A percentile compares a stretch with the other conserved stretches of the same genome.
Evolutionary conservation across 1,140 invertebrate species (phyloP).

Genomic region (Drosophila kikkawai): DNA sequence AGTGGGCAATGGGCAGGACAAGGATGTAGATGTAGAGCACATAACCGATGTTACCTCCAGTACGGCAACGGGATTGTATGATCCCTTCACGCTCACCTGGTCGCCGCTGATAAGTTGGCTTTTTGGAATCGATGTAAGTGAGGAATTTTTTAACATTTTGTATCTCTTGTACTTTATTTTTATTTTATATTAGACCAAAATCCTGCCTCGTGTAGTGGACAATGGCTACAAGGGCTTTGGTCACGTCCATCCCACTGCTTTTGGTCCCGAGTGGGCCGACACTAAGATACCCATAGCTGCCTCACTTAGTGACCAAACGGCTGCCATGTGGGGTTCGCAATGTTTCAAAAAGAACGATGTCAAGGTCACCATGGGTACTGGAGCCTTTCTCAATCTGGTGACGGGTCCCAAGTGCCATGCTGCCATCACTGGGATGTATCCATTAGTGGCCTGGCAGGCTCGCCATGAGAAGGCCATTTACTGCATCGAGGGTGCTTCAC

Average conservation of each 20-base stretch:
- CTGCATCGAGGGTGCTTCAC: slow-evolving; percentile 93
- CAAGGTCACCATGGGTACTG: slow-evolving; percentile 96
- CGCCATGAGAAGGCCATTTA: slow-evolving; percentile 87
- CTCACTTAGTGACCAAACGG: slow-evolving; percentile 92
- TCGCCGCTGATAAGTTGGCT: slow-evolving; percentile 75
- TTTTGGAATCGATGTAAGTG: slow-evolving; percentile 89
- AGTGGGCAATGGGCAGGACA: slow-evolving; percentile 51
- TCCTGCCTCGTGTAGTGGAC: slow-evolving; percentile 93
- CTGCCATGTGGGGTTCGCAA: slow-evolving; percentile 96
- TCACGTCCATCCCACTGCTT: slow-evolving; percentile 87
- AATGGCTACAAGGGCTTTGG: slow-evolving; percentile 91
- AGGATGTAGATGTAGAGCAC: slow-evolving; percentile 86
- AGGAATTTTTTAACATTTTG: slow-evolving; percentile 57
- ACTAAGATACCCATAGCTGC: slow-evolving; percentile 89
- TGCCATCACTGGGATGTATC: slow-evolving; percentile 93
- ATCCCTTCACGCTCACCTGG: slow-evolving; percentile 96
- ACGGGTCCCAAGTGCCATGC: slow-evolving; percentile 92
- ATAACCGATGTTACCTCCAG: slow-evolving; percentile 95
- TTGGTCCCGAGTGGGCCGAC: slow-evolving; percentile 87
- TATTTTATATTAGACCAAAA: slow-evolving; percentile 86
- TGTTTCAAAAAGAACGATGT: slow-evolving; percentile 93
- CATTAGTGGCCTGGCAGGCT: slow-evolving; percentile 93
- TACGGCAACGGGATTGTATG: slow-evolving; percentile 96
- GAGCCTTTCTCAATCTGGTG: slow-evolving; percentile 96
- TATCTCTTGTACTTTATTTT: slow-evolving; percentile 71